These are phyloP conservation scores for Chaunax sp. DNA, from an alignment of 2,797 vertebrate genomes.

Conservation along the genomic window DNA sequence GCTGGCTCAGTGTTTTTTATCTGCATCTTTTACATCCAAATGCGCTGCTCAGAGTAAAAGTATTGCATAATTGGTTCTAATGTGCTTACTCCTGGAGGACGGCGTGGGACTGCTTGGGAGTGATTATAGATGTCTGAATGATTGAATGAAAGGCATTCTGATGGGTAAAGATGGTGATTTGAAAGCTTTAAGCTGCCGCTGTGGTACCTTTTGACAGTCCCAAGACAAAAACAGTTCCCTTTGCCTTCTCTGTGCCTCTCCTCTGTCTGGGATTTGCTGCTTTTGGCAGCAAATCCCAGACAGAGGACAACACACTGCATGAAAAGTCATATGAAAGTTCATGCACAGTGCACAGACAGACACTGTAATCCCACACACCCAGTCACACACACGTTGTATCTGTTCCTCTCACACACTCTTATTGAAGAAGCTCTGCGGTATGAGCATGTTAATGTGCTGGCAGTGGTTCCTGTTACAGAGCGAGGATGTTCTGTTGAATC, in stretches of 20 bases:
- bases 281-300: slow-evolving; percentile 16
- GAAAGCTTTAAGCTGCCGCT: slow-evolving; percentile 18
- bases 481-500: slow-evolving; percentile 57
- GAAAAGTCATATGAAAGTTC: slow-evolving; percentile 33
- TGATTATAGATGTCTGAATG: slow-evolving; percentile 16
- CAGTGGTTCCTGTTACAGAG: slow-evolving; percentile 59
- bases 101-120: slow-evolving; percentile 15
- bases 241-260: slow-evolving; percentile 9
- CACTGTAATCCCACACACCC: slow-evolving; percentile 46
- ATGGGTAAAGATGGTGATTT: slow-evolving; percentile 25
- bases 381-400: slow-evolving; percentile 39
- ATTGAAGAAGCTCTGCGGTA: slow-evolving; percentile 62
- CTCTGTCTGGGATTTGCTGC: slow-evolving; percentile 5
- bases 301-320: slow-evolving; percentile 27
- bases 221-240: slow-evolving; percentile 1
- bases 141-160: slow-evolving; percentile 37
- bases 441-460: slow-evolving; percentile 71
- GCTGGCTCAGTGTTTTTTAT: slow-evolving; percentile 33
- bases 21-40: slow-evolving; percentile 54
- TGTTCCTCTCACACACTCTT: slow-evolving; percentile 47
- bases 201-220: slow-evolving; percentile 8
- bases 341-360: slow-evolving; percentile 27
- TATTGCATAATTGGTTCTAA: slow-evolving; percentile 44
- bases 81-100: slow-evolving; percentile 37
- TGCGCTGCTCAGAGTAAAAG: slow-evolving; percentile 39